phyloP scores from a whole-genome alignment of 1,140 invertebrate species.

The Saccostrea glomerata region DNA sequence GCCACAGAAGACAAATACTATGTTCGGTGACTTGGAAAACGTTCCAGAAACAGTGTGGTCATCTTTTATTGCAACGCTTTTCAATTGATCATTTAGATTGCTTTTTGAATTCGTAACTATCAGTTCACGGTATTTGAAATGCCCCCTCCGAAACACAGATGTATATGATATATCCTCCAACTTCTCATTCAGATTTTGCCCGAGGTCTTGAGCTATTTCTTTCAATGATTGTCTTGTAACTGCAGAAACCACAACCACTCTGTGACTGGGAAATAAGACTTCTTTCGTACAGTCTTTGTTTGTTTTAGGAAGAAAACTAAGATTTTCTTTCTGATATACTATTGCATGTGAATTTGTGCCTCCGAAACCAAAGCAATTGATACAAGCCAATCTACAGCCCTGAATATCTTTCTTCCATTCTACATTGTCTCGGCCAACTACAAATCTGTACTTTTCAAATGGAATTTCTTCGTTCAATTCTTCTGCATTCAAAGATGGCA shows the following conservation, averaged over 20 bases:
- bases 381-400: slow-evolving; percentile 88
- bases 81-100: not conserved
- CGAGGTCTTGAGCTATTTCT: not conserved
- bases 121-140: not conserved
- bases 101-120: not conserved
- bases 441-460: slow-evolving; percentile 47
- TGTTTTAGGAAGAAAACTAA: not conserved
- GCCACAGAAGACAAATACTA: slow-evolving; percentile 20
- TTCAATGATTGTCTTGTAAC: not conserved
- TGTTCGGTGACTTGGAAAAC: not conserved
- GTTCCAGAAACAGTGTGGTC: not conserved
- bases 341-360: slow-evolving; percentile 96
- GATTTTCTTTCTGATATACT: slow-evolving; percentile 75
- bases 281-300: not conserved
- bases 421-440: slow-evolving; percentile 86
- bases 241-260: not conserved
- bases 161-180: not conserved
- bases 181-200: not conserved
- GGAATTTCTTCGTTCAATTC: slow-evolving; percentile 92
- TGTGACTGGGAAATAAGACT: not conserved
- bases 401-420: slow-evolving; percentile 82
- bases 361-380: slow-evolving; percentile 98
- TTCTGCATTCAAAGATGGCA: slow-evolving; percentile 92
- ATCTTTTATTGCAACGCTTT: not conserved
- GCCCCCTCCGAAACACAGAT: not conserved